Percentiles rank a stretch among this genome's conserved stretches.
Evolutionary conservation across 2,797 vertebrate species (phyloP).

Genomic region (Thunnus albacares): DNA sequence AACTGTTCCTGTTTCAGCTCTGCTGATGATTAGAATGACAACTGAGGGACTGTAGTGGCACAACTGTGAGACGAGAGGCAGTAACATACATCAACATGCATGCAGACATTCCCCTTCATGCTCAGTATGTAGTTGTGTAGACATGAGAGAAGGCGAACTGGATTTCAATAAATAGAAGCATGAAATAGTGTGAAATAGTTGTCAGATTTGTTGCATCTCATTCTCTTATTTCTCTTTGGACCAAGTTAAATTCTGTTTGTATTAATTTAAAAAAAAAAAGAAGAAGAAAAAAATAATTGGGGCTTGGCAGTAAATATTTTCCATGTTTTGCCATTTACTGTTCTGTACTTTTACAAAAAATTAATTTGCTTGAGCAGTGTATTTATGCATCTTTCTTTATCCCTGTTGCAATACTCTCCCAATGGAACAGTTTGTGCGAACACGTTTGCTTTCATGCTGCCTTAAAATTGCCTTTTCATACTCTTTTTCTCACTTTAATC

Average conservation of each 20-base stretch:
- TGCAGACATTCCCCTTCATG: not conserved
- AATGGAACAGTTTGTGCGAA: not conserved
- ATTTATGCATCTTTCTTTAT: not conserved
- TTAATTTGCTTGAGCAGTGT: not conserved
- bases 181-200: not conserved
- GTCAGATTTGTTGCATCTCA: not conserved
- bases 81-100: not conserved
- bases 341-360: not conserved
- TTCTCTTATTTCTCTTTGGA: no score
- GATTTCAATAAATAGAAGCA: not conserved
- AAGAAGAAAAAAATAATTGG: no score
- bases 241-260: no score
- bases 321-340: accelerated
- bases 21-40: conserved; percentile 32
- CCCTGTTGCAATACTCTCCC: not conserved
- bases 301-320: no score
- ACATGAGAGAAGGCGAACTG: not conserved
- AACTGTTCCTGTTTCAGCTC: not conserved
- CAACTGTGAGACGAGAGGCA: not conserved
- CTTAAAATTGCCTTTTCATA: not conserved
- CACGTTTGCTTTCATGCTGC: not conserved
- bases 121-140: not conserved
- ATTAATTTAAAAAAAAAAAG: not conserved
- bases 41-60: not conserved
- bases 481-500: conserved; percentile 1